Percentiles rank a stretch among this genome's conserved stretches.
phyloP scores from a whole-genome alignment of 2,888 invertebrate genomes.

The Oligia strigilis region DNA sequence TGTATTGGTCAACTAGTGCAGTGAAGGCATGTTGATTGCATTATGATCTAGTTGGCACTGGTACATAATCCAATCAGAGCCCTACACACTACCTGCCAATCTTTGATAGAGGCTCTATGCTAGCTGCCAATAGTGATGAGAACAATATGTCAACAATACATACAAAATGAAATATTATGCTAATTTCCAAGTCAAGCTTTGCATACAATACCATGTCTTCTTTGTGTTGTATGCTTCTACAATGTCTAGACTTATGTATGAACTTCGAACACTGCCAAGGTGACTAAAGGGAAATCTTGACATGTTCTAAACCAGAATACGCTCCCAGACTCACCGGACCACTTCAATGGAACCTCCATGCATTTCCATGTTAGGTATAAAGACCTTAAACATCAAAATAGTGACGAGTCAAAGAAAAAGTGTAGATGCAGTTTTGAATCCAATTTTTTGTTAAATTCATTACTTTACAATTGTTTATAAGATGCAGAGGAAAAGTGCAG shows the following conservation, averaged over 20 bases:
- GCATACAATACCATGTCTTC: slow-evolving; percentile 59
- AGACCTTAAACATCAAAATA: neutral
- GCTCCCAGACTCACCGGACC: too few species aligned
- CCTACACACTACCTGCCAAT: slow-evolving; percentile 39
- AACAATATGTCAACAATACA: slow-evolving; percentile 42
- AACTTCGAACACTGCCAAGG: slow-evolving; percentile 20
- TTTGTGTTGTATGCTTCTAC: slow-evolving; percentile 33
- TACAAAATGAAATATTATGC: slow-evolving; percentile 60
- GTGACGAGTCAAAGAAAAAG: neutral
- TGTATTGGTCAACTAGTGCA: slow-evolving; percentile 29
- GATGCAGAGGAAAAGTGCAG: neutral
- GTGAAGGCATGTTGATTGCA: slow-evolving; percentile 39
- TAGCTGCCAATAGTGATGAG: slow-evolving; percentile 25
- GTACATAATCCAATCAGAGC: slow-evolving; percentile 18
- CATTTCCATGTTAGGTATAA: too few species aligned
- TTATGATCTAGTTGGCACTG: slow-evolving; percentile 57
- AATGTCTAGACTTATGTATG: slow-evolving; percentile 11
- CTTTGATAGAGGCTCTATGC: slow-evolving; percentile 25
- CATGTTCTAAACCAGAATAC: neutral
- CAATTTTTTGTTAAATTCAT: neutral
- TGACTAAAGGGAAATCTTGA: slow-evolving; percentile 8
- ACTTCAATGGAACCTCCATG: neutral
- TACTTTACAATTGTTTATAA: too few species aligned
- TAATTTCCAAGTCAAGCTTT: slow-evolving; percentile 46
- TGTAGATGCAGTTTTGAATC: neutral